These are phyloP conservation scores for Acinonyx jubatus DNA, from an alignment of 2,113 vertebrate species.

Conservation along the genomic window DNA sequence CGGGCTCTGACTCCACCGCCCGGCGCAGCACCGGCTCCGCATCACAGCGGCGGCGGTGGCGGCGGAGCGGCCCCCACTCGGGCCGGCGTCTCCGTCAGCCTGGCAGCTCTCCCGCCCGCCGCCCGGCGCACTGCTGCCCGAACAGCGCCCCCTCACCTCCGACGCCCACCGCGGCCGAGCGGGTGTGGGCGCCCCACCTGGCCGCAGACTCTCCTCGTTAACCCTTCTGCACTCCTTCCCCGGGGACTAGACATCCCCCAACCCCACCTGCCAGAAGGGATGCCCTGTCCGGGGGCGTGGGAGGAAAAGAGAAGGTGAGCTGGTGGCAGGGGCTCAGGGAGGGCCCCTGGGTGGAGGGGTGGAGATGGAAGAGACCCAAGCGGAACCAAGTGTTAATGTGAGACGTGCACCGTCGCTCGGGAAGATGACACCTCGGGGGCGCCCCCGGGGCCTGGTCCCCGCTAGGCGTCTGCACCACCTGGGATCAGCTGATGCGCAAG, in stretches of 20 bases:
- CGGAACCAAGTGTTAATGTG: not conserved
- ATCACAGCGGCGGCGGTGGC: slow-evolving; percentile 74
- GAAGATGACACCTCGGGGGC: not conserved
- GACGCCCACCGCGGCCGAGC: slow-evolving; percentile 24
- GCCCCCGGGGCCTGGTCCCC: not conserved
- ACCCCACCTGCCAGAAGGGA: not conserved
- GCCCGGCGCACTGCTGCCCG: slow-evolving; percentile 37
- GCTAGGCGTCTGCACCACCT: not conserved
- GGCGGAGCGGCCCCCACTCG: slow-evolving; percentile 71
- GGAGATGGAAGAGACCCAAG: not conserved
- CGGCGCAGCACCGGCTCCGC: slow-evolving; percentile 79
- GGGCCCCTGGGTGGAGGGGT: not conserved
- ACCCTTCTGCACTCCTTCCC: slow-evolving; percentile 16
- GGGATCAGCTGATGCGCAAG: not conserved
- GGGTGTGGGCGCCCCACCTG: slow-evolving; percentile 46
- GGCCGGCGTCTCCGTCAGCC: slow-evolving; percentile 71
- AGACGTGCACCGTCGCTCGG: not conserved
- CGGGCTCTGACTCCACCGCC: slow-evolving; percentile 82
- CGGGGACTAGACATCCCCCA: not conserved
- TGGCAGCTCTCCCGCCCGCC: slow-evolving; percentile 73
- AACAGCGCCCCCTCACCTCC: slow-evolving; percentile 75
- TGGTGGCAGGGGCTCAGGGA: not conserved
- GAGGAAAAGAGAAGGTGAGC: not conserved
- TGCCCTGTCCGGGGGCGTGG: not conserved
- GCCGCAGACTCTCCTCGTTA: not conserved